Conservation (phyloP, 35 echinoderm and acorn worm species). For the Apostichopus californicus region DNA sequence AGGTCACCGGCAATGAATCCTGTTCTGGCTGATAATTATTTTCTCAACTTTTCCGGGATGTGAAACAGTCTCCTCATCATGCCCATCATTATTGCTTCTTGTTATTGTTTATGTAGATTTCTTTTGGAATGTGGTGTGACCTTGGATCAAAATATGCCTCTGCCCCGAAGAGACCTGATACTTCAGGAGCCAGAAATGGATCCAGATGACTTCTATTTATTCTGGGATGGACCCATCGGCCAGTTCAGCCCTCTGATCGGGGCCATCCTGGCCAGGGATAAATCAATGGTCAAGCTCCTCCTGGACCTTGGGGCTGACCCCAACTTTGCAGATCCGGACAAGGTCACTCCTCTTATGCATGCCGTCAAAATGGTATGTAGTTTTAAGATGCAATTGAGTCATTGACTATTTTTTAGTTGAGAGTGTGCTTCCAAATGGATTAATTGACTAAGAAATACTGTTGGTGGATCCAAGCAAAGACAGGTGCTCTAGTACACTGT, state of each 20-base stretch:
- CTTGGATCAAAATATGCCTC: slow-evolving; percentile 46
- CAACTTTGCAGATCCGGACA: slow-evolving; percentile 59
- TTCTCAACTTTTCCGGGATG: background rate
- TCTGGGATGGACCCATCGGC: slow-evolving; percentile 47
- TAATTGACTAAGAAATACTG: no score
- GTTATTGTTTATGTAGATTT: slow-evolving; percentile 15
- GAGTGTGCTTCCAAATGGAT: no score
- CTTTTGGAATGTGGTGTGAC: slow-evolving; percentile 26
- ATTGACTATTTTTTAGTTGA: no score
- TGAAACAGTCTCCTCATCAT: background rate
- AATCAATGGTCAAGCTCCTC: slow-evolving; percentile 53
- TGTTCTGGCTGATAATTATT: background rate
- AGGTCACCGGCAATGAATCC: no score
- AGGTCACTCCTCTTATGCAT: slow-evolving; percentile 74
- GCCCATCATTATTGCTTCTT: background rate
- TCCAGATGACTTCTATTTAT: slow-evolving; percentile 58
- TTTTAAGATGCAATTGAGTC: background rate
- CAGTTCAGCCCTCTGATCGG: slow-evolving; percentile 56
- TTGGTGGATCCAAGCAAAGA: no score
- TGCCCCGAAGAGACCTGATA: slow-evolving; percentile 46
- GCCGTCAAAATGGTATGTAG: slow-evolving; percentile 62
- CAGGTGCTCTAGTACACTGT: no score
- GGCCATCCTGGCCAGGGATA: slow-evolving; percentile 44
- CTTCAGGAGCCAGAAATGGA: slow-evolving; percentile 54
- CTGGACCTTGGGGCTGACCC: slow-evolving; percentile 60